phyloP scores from a whole-genome alignment of 2,888 invertebrate species.

The Chrysolina americana region DNA sequence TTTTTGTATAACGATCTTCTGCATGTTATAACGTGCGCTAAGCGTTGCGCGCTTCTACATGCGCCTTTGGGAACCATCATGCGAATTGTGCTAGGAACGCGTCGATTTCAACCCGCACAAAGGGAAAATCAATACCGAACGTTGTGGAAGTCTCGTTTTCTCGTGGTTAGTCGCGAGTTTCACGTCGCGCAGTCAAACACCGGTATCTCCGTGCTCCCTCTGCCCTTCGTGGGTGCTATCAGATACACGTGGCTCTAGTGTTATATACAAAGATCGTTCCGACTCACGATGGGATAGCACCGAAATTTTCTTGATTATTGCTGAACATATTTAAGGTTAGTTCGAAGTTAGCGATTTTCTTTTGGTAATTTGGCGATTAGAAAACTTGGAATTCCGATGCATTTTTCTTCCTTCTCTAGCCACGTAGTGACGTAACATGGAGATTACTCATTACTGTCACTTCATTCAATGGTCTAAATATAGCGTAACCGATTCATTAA shows the following conservation, averaged over 20 bases:
- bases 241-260: slow-evolving; percentile 13
- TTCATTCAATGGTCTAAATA: slow-evolving; percentile 20
- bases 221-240: slow-evolving; percentile 12
- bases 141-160: slow-evolving; percentile 20
- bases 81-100: slow-evolving; percentile 18
- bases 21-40: slow-evolving; percentile 21
- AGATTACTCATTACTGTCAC: slow-evolving; percentile 14
- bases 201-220: slow-evolving; percentile 9
- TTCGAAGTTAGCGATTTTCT: background rate
- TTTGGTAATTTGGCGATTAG: background rate
- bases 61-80: slow-evolving; percentile 7
- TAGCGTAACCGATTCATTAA: slow-evolving; percentile 10
- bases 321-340: slow-evolving; percentile 15
- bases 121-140: slow-evolving; percentile 13
- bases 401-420: slow-evolving; percentile 12
- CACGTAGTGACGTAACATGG: slow-evolving; percentile 13
- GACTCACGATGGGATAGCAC: slow-evolving; percentile 13
- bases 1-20: slow-evolving; percentile 13
- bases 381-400: background rate
- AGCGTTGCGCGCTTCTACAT: slow-evolving; percentile 4
- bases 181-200: background rate
- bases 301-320: slow-evolving; percentile 6
- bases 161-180: slow-evolving; percentile 17
- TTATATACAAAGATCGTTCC: slow-evolving; percentile 14
- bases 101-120: slow-evolving; percentile 17